phyloP scores from a whole-genome alignment of 2,888 invertebrate genomes.

The Tenthredo amoena region DNA sequence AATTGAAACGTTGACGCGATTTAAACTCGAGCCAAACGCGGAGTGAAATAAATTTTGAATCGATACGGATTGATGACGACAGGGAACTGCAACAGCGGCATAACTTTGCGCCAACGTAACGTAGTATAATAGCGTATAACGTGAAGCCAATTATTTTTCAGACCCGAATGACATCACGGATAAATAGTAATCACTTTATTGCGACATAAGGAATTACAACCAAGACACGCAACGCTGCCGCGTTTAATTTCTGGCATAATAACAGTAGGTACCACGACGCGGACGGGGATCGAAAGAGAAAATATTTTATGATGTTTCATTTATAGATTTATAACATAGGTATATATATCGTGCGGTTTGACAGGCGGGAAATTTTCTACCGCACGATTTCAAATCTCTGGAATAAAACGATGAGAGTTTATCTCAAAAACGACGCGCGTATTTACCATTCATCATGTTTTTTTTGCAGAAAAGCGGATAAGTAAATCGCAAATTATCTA shows the following conservation, averaged over 20 bases:
- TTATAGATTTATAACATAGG: background rate
- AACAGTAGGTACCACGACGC: background rate
- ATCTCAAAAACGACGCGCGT: background rate
- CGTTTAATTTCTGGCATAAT: background rate
- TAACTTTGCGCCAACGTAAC: background rate
- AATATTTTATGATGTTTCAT: background rate
- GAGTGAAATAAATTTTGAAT: background rate
- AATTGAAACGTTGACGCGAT: background rate
- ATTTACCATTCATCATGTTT: background rate
- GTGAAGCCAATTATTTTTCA: slow-evolving; percentile 10
- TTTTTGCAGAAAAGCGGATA: background rate
- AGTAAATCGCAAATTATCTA: background rate
- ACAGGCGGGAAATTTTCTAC: background rate
- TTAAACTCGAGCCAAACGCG: background rate
- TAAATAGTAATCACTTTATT: slow-evolving; percentile 18
- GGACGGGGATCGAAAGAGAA: background rate
- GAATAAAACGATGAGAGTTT: background rate
- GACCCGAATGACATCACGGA: slow-evolving; percentile 38
- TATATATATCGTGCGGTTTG: background rate
- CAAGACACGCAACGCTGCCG: background rate
- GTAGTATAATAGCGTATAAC: background rate
- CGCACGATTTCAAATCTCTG: background rate
- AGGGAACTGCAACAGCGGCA: background rate
- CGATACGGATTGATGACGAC: background rate
- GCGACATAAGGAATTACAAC: background rate